Evolutionary conservation across 2,888 invertebrate genomes (phyloP).

Genomic region (Sacculina carcini): DNA sequence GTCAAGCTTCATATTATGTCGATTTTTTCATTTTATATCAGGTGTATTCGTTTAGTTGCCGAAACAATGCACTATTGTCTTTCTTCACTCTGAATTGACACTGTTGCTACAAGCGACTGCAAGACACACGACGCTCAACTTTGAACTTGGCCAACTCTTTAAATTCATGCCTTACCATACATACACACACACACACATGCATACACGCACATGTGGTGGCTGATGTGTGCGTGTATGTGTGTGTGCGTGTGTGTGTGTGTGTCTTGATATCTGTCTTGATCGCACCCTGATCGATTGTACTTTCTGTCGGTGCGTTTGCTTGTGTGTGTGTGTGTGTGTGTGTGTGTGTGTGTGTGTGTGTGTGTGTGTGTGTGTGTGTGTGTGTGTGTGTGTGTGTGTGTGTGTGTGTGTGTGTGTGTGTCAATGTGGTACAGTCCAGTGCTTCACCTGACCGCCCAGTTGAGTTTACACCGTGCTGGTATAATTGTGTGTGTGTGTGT

Average conservation of each 20-base stretch:
- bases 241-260: not conserved
- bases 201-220: not conserved
- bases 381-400: not conserved
- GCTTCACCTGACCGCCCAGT: not conserved
- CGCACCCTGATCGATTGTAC: not conserved
- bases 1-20: too few species aligned
- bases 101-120: too few species aligned
- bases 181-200: not conserved
- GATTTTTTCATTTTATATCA: too few species aligned
- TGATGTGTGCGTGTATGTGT: not conserved
- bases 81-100: too few species aligned
- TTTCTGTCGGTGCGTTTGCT: not conserved
- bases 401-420: not conserved
- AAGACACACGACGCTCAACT: too few species aligned
- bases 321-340: conserved; percentile 1
- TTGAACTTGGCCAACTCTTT: too few species aligned
- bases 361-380: not conserved
- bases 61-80: too few species aligned
- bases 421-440: not conserved
- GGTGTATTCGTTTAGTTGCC: too few species aligned
- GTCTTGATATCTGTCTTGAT: not conserved
- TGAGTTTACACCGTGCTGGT: not conserved
- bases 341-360: conserved; percentile 1
- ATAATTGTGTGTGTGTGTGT: too few species aligned
- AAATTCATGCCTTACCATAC: not conserved